Conservation (phyloP, 1,140 invertebrate species). For the Drosophila lacertosa region DNA sequence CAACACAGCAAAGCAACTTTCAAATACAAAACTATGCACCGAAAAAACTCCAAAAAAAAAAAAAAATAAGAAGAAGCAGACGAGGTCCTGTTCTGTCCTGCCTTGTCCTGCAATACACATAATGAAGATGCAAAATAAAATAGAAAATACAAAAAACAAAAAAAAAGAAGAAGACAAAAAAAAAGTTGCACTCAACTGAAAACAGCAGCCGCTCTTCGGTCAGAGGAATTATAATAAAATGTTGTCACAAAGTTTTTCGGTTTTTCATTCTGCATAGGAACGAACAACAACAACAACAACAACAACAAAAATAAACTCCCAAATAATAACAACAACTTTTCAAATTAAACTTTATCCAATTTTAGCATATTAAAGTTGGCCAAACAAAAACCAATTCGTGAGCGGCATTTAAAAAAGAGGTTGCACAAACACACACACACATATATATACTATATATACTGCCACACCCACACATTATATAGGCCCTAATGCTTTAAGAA, state of each 20-base stretch:
- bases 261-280: slow-evolving; percentile 30
- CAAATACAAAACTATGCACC: slow-evolving; percentile 57
- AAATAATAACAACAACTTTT: slow-evolving; percentile 81
- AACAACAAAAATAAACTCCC: slow-evolving; percentile 27
- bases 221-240: slow-evolving; percentile 81
- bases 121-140: slow-evolving; percentile 60
- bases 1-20: slow-evolving; percentile 50
- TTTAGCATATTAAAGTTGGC: slow-evolving; percentile 76
- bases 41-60: slow-evolving; percentile 14
- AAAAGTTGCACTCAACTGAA: slow-evolving; percentile 64
- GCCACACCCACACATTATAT: background rate
- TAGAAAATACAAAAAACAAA: slow-evolving; percentile 29
- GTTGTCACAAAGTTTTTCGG: slow-evolving; percentile 75
- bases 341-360: slow-evolving; percentile 81
- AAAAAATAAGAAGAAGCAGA: slow-evolving; percentile 11
- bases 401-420: slow-evolving; percentile 34
- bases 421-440: background rate
- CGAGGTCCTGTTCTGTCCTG: background rate
- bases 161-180: slow-evolving; percentile 76
- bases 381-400: slow-evolving; percentile 51
- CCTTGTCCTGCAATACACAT: slow-evolving; percentile 62
- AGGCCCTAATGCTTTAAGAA: background rate
- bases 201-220: slow-evolving; percentile 27
- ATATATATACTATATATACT: background rate
- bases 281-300: slow-evolving; percentile 22